A percentile compares a stretch with the other conserved stretches of the same genome.
These are phyloP conservation scores for Cairina moschata DNA, from an alignment of 2,113 vertebrate species.

Conservation along the genomic window DNA sequence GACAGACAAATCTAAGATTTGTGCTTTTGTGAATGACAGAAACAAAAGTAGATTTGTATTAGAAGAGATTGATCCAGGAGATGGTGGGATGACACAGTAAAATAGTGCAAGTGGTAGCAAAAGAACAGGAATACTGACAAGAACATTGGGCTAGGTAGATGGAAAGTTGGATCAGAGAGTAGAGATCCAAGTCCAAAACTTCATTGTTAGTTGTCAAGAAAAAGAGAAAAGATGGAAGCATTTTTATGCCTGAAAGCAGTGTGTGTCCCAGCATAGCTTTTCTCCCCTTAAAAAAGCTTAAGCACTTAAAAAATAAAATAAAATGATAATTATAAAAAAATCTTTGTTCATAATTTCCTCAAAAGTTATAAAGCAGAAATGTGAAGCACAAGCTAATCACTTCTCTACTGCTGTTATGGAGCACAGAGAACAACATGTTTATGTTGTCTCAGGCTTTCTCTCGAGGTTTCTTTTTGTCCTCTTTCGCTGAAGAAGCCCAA, in stretches of 20 bases:
- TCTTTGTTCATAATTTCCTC: not conserved
- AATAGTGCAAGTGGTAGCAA: not conserved
- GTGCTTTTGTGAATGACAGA: not conserved
- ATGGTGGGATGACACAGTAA: not conserved
- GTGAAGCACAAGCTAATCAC: not conserved
- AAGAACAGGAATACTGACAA: not conserved
- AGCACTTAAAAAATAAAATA: too few species aligned
- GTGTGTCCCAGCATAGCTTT: not conserved
- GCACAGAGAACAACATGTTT: not conserved
- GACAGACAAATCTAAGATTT: not conserved
- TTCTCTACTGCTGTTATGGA: not conserved
- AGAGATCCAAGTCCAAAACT: not conserved
- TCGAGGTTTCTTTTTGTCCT: not conserved
- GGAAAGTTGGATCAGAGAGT: not conserved
- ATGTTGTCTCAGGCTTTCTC: not conserved
- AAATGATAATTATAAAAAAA: too few species aligned
- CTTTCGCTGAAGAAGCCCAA: not conserved
- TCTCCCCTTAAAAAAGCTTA: not conserved
- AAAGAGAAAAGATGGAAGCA: not conserved
- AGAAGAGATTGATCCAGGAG: not conserved
- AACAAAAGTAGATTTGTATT: not conserved
- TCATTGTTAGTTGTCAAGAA: not conserved
- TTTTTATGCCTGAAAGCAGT: not conserved
- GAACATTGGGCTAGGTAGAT: not conserved
- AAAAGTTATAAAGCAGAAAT: not conserved